A percentile compares a stretch with the other conserved stretches of the same genome.
Conservation (phyloP, 2,797 vertebrate genomes). For the Steatocranus sp. region DNA sequence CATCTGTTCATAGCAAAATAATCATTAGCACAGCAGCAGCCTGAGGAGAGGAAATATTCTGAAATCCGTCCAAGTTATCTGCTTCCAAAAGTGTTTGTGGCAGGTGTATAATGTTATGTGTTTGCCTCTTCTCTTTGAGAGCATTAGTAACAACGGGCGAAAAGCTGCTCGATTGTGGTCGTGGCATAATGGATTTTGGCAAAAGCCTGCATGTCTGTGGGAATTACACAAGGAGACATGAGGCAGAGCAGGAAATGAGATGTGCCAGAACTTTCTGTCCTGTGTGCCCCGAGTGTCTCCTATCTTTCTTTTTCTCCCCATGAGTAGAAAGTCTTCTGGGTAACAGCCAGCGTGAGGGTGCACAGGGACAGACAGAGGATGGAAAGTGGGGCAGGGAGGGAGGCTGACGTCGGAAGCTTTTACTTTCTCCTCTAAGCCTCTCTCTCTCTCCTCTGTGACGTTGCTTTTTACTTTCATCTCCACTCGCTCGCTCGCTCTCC, state of each 20-base stretch:
- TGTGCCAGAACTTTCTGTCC: not conserved
- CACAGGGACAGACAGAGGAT: not conserved
- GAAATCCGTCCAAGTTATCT: not conserved
- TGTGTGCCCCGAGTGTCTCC: not conserved
- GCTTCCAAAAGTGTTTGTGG: not conserved
- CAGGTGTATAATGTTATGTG: not conserved
- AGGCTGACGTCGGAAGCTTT: constrained; percentile 40
- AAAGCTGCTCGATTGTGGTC: not conserved
- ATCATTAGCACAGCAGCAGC: not conserved
- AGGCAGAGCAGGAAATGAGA: not conserved
- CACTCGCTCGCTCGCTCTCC: not conserved
- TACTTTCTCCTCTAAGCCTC: not conserved
- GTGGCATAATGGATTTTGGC: not conserved
- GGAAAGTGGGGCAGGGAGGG: constrained; percentile 29
- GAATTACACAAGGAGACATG: not conserved
- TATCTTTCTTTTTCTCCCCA: not conserved
- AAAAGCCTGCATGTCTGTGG: not conserved
- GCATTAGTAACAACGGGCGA: not conserved
- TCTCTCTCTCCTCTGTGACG: not conserved
- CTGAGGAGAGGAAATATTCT: not conserved
- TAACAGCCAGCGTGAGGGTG: not conserved
- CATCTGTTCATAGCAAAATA: not conserved
- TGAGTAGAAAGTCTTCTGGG: not conserved
- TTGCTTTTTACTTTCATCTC: constrained; percentile 18
- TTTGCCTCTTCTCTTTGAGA: not conserved